Base-by-base conservation (phyloP, 2,797 vertebrate species). In the Anguilla obscura region DNA sequence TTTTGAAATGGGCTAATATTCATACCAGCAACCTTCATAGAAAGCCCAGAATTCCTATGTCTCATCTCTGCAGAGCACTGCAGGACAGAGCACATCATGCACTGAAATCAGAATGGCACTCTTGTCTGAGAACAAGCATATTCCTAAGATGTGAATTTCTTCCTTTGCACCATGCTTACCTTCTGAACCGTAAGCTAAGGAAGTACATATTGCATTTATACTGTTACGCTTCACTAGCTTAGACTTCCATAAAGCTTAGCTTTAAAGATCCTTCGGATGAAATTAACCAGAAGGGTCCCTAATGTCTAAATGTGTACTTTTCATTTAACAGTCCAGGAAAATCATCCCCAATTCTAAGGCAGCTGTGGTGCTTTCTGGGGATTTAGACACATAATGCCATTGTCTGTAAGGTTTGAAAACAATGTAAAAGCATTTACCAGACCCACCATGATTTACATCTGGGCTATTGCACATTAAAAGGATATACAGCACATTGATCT, bases 381-480 rank as follows among this genome's bases (percentile, higher is more conserved):
- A 54, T 56, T 30, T 84, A n/a, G 80, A 83, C 7, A 10, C 24
- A 50, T 8, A 40, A 84, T 27, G 27, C 36, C 6, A 85, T 33
- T 85, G 83, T 56, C 16, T 83, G 8, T n/a, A 85, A 56, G 52
- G 48, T 33, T 36, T 85, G 8, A 36, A 85, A 85, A 24, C 30
- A 40, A 33, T 36, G 74, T 45, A 18, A 16, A 85, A 85, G 21
- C 54, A 63, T 63, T 60, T 40, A 45, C 18, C 27, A 85, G 14
- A 21, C 30, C 40, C 40, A 36, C 3, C 1, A 40, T 24, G 30
- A 85, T 85, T 21, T 85, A 30, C 0, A 40, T 36, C 40, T 40
- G 33, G 27, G 84, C 24, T 36, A 30, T 36, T 21, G 54, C 54
- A 60, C 16, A 54, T 16, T 48, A 48, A 82, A 50, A 40, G 5